These are phyloP conservation scores for Sapayoa aenigma DNA, from an alignment of 2,113 vertebrate genomes.

Conservation along the genomic window DNA sequence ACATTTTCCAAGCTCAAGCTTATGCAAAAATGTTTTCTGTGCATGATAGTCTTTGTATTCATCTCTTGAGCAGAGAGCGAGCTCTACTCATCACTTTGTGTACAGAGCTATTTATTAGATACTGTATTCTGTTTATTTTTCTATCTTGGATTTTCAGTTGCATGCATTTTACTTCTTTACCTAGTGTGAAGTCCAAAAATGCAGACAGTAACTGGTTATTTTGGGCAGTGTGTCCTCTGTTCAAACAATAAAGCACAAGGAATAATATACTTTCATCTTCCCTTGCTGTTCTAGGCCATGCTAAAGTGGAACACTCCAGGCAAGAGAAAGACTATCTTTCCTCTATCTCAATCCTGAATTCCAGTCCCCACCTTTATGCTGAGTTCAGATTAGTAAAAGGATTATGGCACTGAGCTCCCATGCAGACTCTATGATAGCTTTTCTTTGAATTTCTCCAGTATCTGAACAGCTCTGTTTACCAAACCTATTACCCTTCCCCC, in stretches of 20 bases:
- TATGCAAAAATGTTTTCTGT: background rate
- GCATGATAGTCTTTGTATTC: background rate
- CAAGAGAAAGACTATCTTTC: background rate
- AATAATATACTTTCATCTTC: background rate
- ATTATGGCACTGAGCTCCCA: constrained; percentile 64
- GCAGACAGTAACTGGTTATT: background rate
- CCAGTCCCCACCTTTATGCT: background rate
- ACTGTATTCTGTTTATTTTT: background rate
- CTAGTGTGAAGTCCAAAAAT: background rate
- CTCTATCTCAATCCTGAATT: background rate
- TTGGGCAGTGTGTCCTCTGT: background rate
- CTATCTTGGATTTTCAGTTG: background rate
- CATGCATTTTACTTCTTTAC: background rate
- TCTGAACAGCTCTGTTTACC: constrained; percentile 77
- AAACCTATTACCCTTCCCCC: constrained; percentile 79
- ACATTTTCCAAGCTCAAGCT: background rate
- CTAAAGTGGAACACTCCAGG: background rate
- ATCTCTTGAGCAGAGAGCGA: background rate
- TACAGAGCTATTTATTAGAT: too few relatives aligned
- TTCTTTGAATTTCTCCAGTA: constrained; percentile 71
- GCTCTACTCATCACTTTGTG: too few relatives aligned
- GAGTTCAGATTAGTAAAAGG: constrained; percentile 62
- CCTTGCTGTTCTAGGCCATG: background rate
- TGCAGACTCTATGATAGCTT: constrained; percentile 68
- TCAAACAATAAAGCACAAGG: background rate